Evolutionary conservation across 2,797 vertebrate species (phyloP).

Genomic region (Apogon talboti): DNA sequence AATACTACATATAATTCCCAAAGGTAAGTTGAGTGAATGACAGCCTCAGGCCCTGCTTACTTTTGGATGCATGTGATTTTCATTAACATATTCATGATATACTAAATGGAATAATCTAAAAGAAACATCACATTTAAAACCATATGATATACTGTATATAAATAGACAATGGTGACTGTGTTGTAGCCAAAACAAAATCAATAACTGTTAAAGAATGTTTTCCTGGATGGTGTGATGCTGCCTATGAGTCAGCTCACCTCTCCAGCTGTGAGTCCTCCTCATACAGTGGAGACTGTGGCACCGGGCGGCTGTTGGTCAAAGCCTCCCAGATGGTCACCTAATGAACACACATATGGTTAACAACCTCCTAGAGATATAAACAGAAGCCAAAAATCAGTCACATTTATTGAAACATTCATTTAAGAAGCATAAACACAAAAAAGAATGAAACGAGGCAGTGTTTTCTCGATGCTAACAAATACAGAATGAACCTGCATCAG

Average conservation of each 20-base stretch:
- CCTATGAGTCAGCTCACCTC: slow-evolving; percentile 75
- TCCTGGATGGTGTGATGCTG: background rate
- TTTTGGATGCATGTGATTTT: background rate
- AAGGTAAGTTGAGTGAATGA: background rate
- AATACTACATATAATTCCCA: too few relatives aligned
- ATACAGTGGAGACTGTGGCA: slow-evolving; percentile 82
- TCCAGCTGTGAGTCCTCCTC: slow-evolving; percentile 92
- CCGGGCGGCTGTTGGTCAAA: slow-evolving; percentile 90
- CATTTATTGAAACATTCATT: background rate
- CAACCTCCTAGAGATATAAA: background rate
- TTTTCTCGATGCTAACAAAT: background rate
- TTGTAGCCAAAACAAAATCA: too few relatives aligned
- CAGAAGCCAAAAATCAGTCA: background rate
- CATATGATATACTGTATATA: background rate
- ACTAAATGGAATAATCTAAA: background rate
- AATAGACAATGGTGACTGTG: too few relatives aligned
- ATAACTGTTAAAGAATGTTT: too few relatives aligned
- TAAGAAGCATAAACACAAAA: background rate
- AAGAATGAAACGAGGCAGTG: background rate
- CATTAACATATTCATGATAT: background rate
- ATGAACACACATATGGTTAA: background rate
- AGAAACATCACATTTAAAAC: background rate
- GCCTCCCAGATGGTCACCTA: slow-evolving; percentile 98
- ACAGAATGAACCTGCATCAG: background rate
- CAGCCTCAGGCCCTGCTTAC: background rate